These are phyloP conservation scores for Sprattus sprattus DNA, from an alignment of 2,113 vertebrate genomes.

Conservation along the genomic window DNA sequence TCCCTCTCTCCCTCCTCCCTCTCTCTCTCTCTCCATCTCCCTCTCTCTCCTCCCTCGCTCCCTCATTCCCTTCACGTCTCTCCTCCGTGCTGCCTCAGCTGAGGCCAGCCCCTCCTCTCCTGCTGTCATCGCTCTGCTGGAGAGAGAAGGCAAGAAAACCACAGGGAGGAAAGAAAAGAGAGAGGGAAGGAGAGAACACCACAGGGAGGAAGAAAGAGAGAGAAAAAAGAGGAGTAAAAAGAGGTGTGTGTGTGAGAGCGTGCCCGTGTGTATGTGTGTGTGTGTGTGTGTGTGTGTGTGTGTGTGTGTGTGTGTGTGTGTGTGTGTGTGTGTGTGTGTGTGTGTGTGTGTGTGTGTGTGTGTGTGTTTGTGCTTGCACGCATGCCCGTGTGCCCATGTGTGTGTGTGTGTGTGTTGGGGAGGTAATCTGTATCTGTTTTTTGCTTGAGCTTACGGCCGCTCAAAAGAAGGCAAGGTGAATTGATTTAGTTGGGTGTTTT, in stretches of 20 bases:
- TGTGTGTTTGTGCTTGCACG: background rate
- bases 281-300: background rate
- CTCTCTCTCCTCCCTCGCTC: conserved; percentile 24
- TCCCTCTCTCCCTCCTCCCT: background rate
- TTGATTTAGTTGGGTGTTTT: conserved; percentile 56
- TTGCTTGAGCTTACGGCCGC: conserved; percentile 32
- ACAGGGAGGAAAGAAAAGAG: no score
- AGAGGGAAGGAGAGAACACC: no score
- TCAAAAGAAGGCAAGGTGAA: conserved; percentile 45
- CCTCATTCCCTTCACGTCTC: conserved; percentile 35
- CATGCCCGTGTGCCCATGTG: background rate
- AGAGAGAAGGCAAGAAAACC: background rate
- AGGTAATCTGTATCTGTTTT: conserved; percentile 19
- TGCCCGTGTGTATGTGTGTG: background rate
- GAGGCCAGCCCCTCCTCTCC: conserved; percentile 2
- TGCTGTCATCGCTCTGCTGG: background rate
- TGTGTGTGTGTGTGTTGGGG: background rate
- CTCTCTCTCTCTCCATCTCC: conserved; percentile 12
- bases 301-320: background rate
- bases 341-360: background rate
- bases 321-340: background rate
- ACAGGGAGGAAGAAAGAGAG: no score
- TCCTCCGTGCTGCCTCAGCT: conserved; percentile 15
- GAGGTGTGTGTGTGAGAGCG: no score
- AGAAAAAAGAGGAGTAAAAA: no score